phyloP scores from a whole-genome alignment of 2,797 vertebrate species.

The Babyrousa celebensis region DNA sequence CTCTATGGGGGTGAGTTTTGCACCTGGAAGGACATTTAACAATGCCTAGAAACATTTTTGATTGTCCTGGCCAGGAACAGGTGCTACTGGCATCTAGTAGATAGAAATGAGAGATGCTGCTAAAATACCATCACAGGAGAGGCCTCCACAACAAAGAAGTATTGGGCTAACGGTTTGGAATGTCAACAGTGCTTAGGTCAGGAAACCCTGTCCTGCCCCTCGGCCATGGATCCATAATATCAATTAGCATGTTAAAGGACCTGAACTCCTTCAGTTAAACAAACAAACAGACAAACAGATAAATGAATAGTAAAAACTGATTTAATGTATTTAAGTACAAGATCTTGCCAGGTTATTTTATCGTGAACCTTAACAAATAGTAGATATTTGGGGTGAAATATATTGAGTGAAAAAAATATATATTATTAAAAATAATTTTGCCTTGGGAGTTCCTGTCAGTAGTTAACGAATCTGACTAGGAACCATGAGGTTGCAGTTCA shows the following conservation, averaged over 20 bases:
- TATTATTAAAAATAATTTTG: conserved; percentile 49
- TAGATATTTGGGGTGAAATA: neutral
- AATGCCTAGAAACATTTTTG: neutral
- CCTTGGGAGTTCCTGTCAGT: neutral
- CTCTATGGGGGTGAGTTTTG: neutral
- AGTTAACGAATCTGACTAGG: too few relatives aligned
- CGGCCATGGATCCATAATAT: neutral
- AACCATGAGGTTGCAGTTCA: too few relatives aligned
- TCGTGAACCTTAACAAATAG: neutral
- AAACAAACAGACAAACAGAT: neutral
- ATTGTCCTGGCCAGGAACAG: neutral
- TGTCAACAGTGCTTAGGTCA: neutral
- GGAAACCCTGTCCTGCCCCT: neutral
- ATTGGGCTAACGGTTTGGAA: conserved; percentile 6
- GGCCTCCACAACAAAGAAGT: neutral
- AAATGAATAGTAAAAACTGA: neutral
- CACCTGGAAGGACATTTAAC: neutral
- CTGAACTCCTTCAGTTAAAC: neutral
- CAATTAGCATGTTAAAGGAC: neutral
- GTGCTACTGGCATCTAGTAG: neutral
- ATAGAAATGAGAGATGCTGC: neutral
- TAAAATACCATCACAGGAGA: neutral
- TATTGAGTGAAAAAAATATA: neutral
- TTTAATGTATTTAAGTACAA: conserved; percentile 44
- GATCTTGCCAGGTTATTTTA: conserved; percentile 6